Conservation (phyloP, 2,888 invertebrate genomes). For the Chymomyza fuscimana region DNA sequence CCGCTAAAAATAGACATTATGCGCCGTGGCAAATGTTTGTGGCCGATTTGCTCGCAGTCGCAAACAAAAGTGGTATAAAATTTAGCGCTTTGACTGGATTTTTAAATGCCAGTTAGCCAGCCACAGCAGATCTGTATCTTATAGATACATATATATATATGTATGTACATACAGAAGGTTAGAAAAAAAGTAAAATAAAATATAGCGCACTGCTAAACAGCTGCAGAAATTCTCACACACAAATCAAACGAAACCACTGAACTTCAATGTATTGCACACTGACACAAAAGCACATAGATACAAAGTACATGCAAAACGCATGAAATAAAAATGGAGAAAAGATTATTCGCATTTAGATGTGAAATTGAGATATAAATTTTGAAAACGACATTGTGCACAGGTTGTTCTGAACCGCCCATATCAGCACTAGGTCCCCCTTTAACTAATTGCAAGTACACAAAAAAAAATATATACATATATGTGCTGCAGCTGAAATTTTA, state of each 20-base stretch:
- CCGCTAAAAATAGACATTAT: neutral
- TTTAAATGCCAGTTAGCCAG: conserved; percentile 53
- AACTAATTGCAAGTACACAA: conserved; percentile 31
- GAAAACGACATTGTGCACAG: conserved; percentile 58
- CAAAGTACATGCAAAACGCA: conserved; percentile 1
- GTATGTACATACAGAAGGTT: conserved; percentile 5
- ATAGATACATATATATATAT: neutral
- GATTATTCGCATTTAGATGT: conserved; percentile 74
- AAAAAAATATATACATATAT: neutral
- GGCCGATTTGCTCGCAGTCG: too few species aligned
- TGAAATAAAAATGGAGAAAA: conserved; percentile 42
- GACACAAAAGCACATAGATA: neutral
- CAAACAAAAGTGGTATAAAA: conserved; percentile 13
- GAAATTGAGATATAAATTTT: conserved; percentile 74
- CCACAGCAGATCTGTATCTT: conserved; percentile 28
- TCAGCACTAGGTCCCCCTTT: neutral
- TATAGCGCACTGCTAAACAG: conserved; percentile 64
- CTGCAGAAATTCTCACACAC: conserved; percentile 68
- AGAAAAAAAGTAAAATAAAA: conserved; percentile 38
- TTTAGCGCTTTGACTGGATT: conserved; percentile 21
- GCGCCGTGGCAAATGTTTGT: conserved; percentile 6
- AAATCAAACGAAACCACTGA: conserved; percentile 60
- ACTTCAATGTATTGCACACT: conserved; percentile 27
- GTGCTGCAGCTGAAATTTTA: conserved; percentile 50
- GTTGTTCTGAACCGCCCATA: conserved; percentile 10